Conservation (phyloP, 2,888 invertebrate genomes). For the Hemaris fuciformis region DNA sequence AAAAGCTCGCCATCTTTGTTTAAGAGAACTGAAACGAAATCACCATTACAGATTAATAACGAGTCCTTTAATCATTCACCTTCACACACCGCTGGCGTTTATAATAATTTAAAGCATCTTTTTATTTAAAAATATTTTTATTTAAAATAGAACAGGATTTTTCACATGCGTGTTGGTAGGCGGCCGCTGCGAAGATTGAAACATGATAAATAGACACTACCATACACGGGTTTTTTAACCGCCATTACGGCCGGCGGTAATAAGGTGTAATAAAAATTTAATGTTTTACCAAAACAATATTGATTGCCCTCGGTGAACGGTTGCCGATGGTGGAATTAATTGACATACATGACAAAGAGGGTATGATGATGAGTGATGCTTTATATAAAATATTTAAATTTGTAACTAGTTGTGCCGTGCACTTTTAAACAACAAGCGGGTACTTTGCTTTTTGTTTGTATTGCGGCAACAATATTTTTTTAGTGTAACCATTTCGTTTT, state of each 20-base stretch:
- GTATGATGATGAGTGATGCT: background rate
- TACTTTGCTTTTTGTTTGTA: background rate
- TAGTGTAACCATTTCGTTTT: too few relatives aligned
- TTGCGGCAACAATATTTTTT: background rate
- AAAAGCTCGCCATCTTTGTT: background rate
- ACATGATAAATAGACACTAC: constrained; percentile 61
- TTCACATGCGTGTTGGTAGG: background rate
- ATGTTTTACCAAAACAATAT: constrained; percentile 52
- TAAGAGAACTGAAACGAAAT: background rate
- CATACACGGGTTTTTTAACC: constrained; percentile 40
- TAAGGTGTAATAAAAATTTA: constrained; percentile 50
- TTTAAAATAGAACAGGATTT: background rate
- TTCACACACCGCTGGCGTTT: constrained; percentile 8
- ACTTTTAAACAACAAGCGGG: background rate
- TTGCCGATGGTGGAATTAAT: constrained; percentile 14
- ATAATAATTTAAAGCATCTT: constrained; percentile 12
- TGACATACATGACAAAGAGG: background rate
- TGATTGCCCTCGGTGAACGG: constrained; percentile 33
- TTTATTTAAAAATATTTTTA: background rate
- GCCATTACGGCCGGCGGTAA: constrained; percentile 48
- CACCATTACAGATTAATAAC: background rate
- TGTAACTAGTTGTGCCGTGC: background rate
- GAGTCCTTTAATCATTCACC: background rate
- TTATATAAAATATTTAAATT: background rate
- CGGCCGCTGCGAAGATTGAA: constrained; percentile 54